Conservation (phyloP, 1,140 invertebrate species). For the Listronotus bonariensis region DNA sequence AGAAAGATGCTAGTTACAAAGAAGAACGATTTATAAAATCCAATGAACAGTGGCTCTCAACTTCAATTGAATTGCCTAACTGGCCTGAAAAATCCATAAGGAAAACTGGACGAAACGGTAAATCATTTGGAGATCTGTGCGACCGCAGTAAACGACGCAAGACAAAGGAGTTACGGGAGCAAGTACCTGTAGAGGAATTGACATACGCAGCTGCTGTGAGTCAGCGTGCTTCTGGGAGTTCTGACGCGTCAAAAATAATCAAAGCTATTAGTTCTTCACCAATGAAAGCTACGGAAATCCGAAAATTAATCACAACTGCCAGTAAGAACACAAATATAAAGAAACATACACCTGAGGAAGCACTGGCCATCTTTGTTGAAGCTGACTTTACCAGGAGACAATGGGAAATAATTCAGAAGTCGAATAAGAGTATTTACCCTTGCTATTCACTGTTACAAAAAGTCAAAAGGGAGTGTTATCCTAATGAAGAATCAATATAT, state of each 20-base stretch:
- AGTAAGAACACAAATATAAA: neutral
- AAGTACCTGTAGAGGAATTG: neutral
- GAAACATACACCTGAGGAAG: neutral
- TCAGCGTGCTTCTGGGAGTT: neutral
- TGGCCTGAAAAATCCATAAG: neutral
- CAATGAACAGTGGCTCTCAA: too few species aligned
- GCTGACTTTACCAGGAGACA: constrained; percentile 5
- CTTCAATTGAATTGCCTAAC: neutral
- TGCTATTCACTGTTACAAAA: constrained; percentile 2
- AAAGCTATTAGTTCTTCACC: constrained; percentile 3
- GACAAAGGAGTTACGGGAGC: constrained; percentile 1
- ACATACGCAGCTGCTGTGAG: constrained; percentile 6
- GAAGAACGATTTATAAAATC: too few species aligned
- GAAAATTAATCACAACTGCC: neutral
- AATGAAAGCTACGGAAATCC: neutral
- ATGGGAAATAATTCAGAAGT: neutral
- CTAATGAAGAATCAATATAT: neutral
- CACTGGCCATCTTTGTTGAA: constrained; percentile 10
- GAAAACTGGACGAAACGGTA: neutral
- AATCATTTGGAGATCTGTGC: neutral
- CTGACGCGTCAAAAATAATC: constrained; percentile 6
- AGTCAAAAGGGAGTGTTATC: constrained; percentile 6
- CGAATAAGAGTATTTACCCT: neutral
- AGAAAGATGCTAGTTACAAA: too few species aligned
- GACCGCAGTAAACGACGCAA: neutral